Evolutionary conservation across 1,140 invertebrate genomes (phyloP).

Genomic region (Leptoteleia sp.): DNA sequence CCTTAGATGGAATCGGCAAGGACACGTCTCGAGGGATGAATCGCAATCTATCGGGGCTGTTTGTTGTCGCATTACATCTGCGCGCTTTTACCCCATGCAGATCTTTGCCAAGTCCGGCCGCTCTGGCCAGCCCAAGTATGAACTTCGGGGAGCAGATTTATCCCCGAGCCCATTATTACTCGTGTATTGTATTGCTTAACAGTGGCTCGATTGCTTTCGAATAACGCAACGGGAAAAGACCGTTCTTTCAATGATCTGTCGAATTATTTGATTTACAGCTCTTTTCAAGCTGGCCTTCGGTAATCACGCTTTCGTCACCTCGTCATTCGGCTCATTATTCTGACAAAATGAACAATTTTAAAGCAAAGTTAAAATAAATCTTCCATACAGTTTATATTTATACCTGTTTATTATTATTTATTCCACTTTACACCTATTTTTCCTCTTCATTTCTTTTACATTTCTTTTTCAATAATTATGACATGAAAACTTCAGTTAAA

Average conservation of each 20-base stretch:
- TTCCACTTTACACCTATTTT: too few species aligned
- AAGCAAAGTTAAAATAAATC: too few species aligned
- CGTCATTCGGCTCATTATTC: background rate
- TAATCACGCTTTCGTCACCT: slow-evolving; percentile 52
- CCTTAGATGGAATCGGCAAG: slow-evolving; percentile 71
- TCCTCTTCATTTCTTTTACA: too few species aligned
- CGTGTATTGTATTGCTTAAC: slow-evolving; percentile 81
- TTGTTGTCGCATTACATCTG: slow-evolving; percentile 81
- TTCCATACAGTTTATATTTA: too few species aligned
- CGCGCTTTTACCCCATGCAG: slow-evolving; percentile 72
- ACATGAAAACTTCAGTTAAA: too few species aligned
- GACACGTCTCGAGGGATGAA: slow-evolving; percentile 69
- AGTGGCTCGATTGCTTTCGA: slow-evolving; percentile 82
- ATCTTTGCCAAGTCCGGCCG: slow-evolving; percentile 49
- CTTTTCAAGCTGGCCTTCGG: slow-evolving; percentile 67
- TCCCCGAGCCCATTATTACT: slow-evolving; percentile 81
- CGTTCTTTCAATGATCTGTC: slow-evolving; percentile 73
- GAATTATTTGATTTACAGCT: slow-evolving; percentile 80
- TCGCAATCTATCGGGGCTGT: slow-evolving; percentile 76
- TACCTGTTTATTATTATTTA: too few species aligned
- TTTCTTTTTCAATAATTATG: too few species aligned
- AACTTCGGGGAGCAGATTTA: slow-evolving; percentile 76
- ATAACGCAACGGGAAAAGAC: slow-evolving; percentile 74
- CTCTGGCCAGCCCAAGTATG: slow-evolving; percentile 68
- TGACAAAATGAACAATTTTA: too few species aligned